phyloP scores from a whole-genome alignment of 2,113 vertebrate genomes.

The Taxidea taxus region DNA sequence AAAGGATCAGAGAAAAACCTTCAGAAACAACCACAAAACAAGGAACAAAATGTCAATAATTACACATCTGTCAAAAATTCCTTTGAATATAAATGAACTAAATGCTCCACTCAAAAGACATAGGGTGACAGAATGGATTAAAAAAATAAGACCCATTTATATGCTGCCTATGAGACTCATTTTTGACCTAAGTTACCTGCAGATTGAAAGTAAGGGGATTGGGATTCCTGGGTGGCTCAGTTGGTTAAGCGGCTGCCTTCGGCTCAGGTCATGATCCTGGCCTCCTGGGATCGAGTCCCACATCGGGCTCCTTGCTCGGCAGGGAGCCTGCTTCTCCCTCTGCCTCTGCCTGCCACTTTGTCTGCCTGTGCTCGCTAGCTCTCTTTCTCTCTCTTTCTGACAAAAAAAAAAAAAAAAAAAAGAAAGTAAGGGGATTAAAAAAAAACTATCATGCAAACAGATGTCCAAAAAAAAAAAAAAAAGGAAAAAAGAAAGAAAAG shows the following conservation, averaged over 20 bases:
- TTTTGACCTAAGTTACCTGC: background rate
- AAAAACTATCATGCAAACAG: background rate
- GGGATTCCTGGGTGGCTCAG: too few relatives aligned
- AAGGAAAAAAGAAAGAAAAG: accelerated
- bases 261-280: too few relatives aligned
- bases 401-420: too few relatives aligned
- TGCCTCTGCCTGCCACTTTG: too few relatives aligned
- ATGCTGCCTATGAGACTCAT: background rate
- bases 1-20: background rate
- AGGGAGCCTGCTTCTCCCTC: too few relatives aligned
- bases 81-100: background rate
- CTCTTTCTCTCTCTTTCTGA: too few relatives aligned
- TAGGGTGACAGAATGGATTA: background rate
- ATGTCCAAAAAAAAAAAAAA: background rate
- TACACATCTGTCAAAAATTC: background rate
- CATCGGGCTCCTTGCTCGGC: too few relatives aligned
- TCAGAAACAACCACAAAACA: background rate
- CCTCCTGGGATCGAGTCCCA: too few relatives aligned
- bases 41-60: background rate
- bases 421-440: background rate
- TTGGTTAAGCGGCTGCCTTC: too few relatives aligned
- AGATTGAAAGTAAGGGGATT: background rate
- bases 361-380: too few relatives aligned
- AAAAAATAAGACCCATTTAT: background rate
- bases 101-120: background rate